Base-by-base conservation (phyloP, 2,797 vertebrate genomes). In the Nannoperca australis region DNA sequence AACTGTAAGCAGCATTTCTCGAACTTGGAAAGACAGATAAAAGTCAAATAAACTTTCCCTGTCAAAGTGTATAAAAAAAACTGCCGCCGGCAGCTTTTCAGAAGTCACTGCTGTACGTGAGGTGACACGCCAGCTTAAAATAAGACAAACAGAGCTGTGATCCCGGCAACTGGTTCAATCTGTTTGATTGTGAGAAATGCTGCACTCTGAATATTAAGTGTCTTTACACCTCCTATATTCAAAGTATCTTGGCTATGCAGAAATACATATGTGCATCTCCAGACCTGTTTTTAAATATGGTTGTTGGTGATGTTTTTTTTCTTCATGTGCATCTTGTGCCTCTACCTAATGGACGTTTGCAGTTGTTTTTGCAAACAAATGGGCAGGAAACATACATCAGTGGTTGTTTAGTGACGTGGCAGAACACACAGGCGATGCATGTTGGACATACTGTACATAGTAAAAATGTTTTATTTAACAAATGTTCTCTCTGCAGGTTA, bases 401-500 rank as follows among this genome's bases (percentile, higher is more conserved):
- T 7, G 11, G 8, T 13, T 5, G 30, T 51, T 17, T 5, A 24
- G 20, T 54, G 6, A 30, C 27, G 0, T 53, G 10, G 5, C 38
- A 50, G 27, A 10, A 54, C 64, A 73, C 1, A 47, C 4, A 44
- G 5, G 32, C 38, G 42, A 1, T 42, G 65, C 42, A 53, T 51
- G 20, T 1, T 54, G 34, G 22, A 24, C 0, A 14, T 34, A 2
- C 9, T 17, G 15, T 11, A 6, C 44, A 45, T 30, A 14, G 45
- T 50, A 1, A 55, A 60, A 32, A 32, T 32, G 24, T 27, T 27
- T 27, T 27, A 27, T 27, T 27, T 1, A 5, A 60, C 15, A 30
- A 1, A 7, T 68, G n/a, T 84, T 84, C 67, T 79, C 10, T 78
- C 51, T 80, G 70, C 91, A 93, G 94, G 89, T 92, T 69, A 86